Evolutionary conservation across 92 coral and sea anemone species (phyloP).

Genomic region (Actinostola sp.): DNA sequence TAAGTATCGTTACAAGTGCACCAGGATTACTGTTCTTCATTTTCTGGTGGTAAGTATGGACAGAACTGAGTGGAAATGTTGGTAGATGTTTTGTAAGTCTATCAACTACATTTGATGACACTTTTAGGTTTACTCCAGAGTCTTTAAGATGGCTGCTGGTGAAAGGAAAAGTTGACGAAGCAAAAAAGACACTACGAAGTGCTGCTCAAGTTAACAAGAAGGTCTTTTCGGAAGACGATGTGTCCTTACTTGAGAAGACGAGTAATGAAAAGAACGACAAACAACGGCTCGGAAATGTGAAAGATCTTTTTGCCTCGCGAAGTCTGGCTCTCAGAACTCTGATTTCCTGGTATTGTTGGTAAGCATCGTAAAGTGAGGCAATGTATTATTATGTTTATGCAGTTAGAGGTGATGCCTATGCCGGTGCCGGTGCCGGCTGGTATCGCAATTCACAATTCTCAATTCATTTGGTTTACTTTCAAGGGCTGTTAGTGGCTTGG

Average conservation of each 20-base stretch:
- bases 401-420: too few species aligned
- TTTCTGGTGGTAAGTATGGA: constrained; percentile 18
- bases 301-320: constrained; percentile 71
- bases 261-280: constrained; percentile 8
- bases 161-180: constrained; percentile 60
- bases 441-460: too few species aligned
- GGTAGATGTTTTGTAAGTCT: neutral
- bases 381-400: too few species aligned
- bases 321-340: constrained; percentile 48
- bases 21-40: constrained; percentile 15
- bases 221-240: constrained; percentile 39
- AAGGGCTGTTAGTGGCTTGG: too few species aligned
- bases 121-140: constrained; percentile 65
- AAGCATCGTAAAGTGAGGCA: too few species aligned
- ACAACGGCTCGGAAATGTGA: constrained; percentile 42
- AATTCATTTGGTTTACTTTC: too few species aligned
- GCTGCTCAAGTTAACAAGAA: constrained; percentile 66
- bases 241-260: neutral
- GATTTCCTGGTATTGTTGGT: constrained; percentile 78
- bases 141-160: constrained; percentile 72
- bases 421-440: too few species aligned
- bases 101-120: neutral
- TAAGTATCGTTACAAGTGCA: constrained; percentile 14
- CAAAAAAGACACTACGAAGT: constrained; percentile 43
- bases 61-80: neutral